These are phyloP conservation scores for Aphelenchoides fujianensis DNA, from an alignment of 1,140 invertebrate species.

Conservation along the genomic window DNA sequence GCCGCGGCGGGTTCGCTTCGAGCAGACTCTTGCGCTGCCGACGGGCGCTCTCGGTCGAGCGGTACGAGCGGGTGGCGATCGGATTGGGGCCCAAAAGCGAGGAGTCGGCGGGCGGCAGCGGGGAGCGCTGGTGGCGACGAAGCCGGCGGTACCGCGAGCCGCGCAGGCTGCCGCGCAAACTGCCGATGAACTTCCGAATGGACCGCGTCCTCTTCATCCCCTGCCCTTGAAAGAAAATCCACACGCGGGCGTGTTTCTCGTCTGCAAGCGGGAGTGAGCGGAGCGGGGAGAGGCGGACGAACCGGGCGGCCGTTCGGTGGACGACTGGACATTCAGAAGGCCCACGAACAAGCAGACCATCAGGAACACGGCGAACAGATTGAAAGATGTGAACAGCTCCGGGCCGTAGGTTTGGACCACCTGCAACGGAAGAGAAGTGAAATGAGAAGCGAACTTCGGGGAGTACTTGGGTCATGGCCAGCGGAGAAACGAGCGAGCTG, in stretches of 20 bases:
- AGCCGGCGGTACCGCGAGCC: background rate
- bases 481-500: background rate
- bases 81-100: background rate
- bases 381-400: background rate
- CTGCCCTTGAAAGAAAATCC: slow-evolving; percentile 17
- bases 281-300: too few relatives aligned
- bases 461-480: background rate
- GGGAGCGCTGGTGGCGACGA: background rate
- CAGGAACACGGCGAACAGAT: background rate
- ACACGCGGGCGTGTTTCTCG: slow-evolving; percentile 7
- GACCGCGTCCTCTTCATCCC: background rate
- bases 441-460: too few relatives aligned
- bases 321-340: slow-evolving; percentile 8
- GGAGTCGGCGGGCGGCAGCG: background rate
- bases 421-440: too few relatives aligned
- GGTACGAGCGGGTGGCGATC: background rate
- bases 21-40: background rate
- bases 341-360: slow-evolving; percentile 1
- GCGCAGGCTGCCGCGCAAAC: background rate
- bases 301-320: slow-evolving; percentile 4
- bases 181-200: background rate
- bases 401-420: background rate
- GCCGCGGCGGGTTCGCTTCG: background rate
- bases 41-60: background rate
- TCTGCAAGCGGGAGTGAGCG: too few relatives aligned